Evolutionary conservation across 2,797 vertebrate species (phyloP).

Genomic region (Liparis tanakae): DNA sequence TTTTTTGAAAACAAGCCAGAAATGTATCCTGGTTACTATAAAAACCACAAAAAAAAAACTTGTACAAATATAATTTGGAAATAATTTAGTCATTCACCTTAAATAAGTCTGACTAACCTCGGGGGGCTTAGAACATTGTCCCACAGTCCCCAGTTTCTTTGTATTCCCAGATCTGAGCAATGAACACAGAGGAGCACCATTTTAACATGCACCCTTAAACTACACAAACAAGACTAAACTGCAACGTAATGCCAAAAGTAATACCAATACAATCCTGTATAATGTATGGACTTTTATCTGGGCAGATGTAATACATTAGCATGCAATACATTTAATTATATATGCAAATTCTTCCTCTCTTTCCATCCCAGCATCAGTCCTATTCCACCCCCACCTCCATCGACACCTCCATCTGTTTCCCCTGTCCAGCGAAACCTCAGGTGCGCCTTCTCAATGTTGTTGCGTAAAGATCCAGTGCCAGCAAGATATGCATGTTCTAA

Average conservation of each 20-base stretch:
- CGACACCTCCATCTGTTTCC: background rate
- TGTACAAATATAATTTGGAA: background rate
- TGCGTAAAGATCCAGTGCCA: conserved; percentile 26
- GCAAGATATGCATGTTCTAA: conserved; percentile 32
- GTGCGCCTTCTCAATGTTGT: conserved; percentile 5
- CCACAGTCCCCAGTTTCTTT: too few species aligned
- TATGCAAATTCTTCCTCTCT: background rate
- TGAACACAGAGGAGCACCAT: background rate
- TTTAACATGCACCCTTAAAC: background rate
- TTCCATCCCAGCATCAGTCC: background rate
- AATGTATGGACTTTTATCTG: background rate
- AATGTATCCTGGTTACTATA: background rate
- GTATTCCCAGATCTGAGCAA: background rate
- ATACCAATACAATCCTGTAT: background rate
- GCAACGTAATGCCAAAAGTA: background rate
- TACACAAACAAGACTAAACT: background rate
- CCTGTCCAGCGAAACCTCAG: conserved; percentile 19
- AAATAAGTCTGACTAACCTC: background rate
- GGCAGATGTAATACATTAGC: background rate
- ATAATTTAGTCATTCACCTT: background rate
- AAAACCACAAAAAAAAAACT: background rate
- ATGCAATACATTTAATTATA: background rate
- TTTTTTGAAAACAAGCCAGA: background rate
- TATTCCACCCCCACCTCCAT: background rate
- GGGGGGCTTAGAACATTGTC: background rate